These are phyloP conservation scores for Ophion ventricosus DNA, from an alignment of 2,888 invertebrate species.

Conservation along the genomic window DNA sequence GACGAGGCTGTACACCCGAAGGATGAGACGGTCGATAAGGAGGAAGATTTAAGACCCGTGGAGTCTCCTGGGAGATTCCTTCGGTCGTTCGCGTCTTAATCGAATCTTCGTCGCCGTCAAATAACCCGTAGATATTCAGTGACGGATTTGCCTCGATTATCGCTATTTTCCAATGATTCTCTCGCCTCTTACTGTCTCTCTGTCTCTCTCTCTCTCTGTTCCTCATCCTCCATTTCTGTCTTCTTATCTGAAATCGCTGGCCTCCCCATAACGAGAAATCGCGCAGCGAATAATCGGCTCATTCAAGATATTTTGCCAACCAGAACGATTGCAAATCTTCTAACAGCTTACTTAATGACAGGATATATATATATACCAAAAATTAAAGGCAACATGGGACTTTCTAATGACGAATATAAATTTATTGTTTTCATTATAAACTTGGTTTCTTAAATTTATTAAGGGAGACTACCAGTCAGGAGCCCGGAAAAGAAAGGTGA, in stretches of 20 bases:
- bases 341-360: slow-evolving; percentile 7
- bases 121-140: slow-evolving; percentile 54
- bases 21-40: slow-evolving; percentile 29
- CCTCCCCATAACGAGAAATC: slow-evolving; percentile 50
- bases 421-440: too few relatives aligned
- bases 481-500: too few relatives aligned
- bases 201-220: slow-evolving; percentile 30
- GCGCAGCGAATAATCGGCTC: slow-evolving; percentile 54
- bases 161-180: slow-evolving; percentile 59
- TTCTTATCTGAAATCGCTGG: slow-evolving; percentile 22
- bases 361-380: slow-evolving; percentile 5
- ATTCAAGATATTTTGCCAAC: slow-evolving; percentile 43
- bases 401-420: not conserved
- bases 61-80: slow-evolving; percentile 40
- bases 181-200: not conserved
- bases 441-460: too few relatives aligned
- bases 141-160: slow-evolving; percentile 62
- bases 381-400: slow-evolving; percentile 1
- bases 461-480: too few relatives aligned
- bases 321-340: slow-evolving; percentile 23
- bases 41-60: slow-evolving; percentile 22
- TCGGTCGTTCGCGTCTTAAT: slow-evolving; percentile 50
- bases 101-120: slow-evolving; percentile 52
- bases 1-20: slow-evolving; percentile 12
- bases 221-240: slow-evolving; percentile 10